Percentiles rank a stretch among this genome's conserved stretches.
These are phyloP conservation scores for Geodia barretti DNA, from an alignment of 37 sponge, comb jelly and placozoan species.

Conservation along the genomic window DNA sequence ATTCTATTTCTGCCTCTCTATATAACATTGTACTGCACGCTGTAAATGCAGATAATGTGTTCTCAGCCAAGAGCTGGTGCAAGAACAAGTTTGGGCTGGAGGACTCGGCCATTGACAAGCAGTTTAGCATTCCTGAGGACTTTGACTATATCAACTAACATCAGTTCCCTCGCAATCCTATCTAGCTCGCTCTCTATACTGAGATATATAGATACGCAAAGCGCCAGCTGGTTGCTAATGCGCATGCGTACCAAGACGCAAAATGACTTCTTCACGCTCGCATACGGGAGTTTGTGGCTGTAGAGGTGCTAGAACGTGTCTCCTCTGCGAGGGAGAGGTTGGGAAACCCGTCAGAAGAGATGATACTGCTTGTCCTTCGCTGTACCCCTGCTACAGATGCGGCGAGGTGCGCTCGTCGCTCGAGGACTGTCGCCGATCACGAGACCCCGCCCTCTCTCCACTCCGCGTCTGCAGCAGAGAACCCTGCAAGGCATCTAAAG, in stretches of 20 bases:
- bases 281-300: constrained; percentile 75
- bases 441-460: not conserved
- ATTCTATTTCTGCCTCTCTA: no score
- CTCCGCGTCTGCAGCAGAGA: not conserved
- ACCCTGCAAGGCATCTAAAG: not conserved
- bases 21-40: no score
- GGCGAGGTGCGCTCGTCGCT: constrained; percentile 24
- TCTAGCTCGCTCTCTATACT: no score
- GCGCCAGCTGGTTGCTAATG: no score
- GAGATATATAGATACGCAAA: no score
- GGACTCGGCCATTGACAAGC: constrained; percentile 67
- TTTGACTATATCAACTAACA: constrained; percentile 80
- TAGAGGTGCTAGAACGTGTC: constrained; percentile 68
- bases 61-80: constrained; percentile 94
- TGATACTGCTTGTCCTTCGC: not conserved
- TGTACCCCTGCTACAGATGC: constrained; percentile 50
- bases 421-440: not conserved
- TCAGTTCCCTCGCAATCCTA: no score
- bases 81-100: constrained; percentile 86
- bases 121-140: constrained; percentile 98
- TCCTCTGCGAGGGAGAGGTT: constrained; percentile 55
- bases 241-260: no score
- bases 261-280: no score
- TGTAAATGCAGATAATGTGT: constrained; percentile 93
- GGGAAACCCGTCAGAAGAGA: not conserved